Evolutionary conservation across 2,797 vertebrate species (phyloP).

Genomic region (Nyctalus aviator): DNA sequence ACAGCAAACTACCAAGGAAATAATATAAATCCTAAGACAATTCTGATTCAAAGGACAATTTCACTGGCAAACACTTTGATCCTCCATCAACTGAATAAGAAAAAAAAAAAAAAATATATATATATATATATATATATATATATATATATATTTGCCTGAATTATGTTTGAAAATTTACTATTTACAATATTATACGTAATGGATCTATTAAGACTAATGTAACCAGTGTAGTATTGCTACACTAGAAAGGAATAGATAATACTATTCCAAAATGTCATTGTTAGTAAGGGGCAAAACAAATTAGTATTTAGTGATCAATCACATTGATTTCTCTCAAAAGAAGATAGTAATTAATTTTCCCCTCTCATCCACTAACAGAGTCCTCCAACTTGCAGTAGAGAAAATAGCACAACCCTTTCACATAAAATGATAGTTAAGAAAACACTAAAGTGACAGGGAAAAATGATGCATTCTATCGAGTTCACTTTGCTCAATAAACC

Average conservation of each 20-base stretch:
- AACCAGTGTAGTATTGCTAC: background rate
- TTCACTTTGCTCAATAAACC: constrained; percentile 18
- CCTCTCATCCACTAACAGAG: background rate
- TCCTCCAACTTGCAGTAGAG: background rate
- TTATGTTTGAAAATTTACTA: background rate
- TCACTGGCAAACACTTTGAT: background rate
- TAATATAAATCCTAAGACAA: constrained; percentile 24
- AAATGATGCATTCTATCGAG: background rate
- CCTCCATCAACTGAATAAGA: background rate
- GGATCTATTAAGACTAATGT: constrained; percentile 3
- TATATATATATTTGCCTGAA: background rate
- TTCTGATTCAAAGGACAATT: constrained; percentile 17
- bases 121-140: too few species aligned
- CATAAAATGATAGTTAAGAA: constrained; percentile 39
- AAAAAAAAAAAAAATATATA: constrained; percentile 34
- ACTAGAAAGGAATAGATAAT: background rate
- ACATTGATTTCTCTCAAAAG: background rate
- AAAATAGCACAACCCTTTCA: background rate
- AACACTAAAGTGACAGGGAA: constrained; percentile 40
- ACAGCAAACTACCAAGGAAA: constrained; percentile 29
- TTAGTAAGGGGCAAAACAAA: constrained; percentile 12
- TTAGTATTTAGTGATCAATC: background rate
- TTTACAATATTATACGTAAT: background rate
- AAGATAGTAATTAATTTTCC: background rate
- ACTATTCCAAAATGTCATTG: background rate